Base-by-base conservation (phyloP, 2,113 vertebrate species). In the Amazona guildingii region DNA sequence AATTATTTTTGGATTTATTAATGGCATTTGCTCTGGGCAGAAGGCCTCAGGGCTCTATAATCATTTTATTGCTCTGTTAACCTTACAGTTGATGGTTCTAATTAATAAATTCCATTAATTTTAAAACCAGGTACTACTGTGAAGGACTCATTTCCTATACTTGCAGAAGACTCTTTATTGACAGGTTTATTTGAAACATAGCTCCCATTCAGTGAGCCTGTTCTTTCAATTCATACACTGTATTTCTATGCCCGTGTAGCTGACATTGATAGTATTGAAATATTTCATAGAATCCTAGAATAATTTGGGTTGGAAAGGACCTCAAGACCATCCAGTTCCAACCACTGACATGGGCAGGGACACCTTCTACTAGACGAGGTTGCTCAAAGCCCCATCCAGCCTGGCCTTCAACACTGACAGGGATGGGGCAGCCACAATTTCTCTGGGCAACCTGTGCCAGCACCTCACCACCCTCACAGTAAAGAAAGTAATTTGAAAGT, bases 61-160 rank as follows among this genome's bases (percentile, higher is more conserved):
- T 49, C 41, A 49, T 59, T 96, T 92, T 82, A 94, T 48, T 95
- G 55, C 85, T 79, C 76, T 93, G 91, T 77, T 94, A 85, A 94
- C 89, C 93, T 95, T 90, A 72, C 49, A 83, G 85, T 91, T 1
- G 0, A 75, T 96, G 2, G 3, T 66, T 79, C 69, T 90, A 91
- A 94, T 95, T 95, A 94, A 88, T 88, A 83, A 90, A 79, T 94
- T 80, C 92, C 91, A 93, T 88, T 94, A 88, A 75, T 74, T 90
- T 92, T 93, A 95, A 95, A 95, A 18, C n/a, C 77, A 92, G 73
- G 55, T 95, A 88, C 66, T 78, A 90, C 69, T 78, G 80, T 17
- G 7, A 78, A 92, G 43, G 35, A 86, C 19, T 90, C 12, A 84
- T 90, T 92, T 94, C 82, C 83, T 88, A 17, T 83, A 75, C 63